phyloP scores from a whole-genome alignment of 2,113 vertebrate genomes.

The Cheilinus undulatus region DNA sequence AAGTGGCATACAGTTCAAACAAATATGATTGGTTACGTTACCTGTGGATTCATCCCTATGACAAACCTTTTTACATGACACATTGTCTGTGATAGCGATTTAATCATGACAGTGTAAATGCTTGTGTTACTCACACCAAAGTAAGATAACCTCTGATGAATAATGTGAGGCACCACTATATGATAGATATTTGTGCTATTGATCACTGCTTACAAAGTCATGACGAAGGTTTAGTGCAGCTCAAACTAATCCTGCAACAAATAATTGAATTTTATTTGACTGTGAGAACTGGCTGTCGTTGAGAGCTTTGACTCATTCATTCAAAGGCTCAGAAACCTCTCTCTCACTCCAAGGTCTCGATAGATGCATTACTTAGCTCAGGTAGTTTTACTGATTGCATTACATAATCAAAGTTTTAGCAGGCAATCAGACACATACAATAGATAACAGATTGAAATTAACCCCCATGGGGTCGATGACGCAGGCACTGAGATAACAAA shows the following conservation, averaged over 20 bases:
- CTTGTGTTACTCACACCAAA: background rate
- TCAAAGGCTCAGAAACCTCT: slow-evolving; percentile 11
- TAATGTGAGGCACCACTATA: background rate
- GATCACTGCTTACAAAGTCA: slow-evolving; percentile 9
- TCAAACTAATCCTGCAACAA: slow-evolving; percentile 35
- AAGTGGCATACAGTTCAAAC: too few relatives aligned
- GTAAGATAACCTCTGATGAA: slow-evolving; percentile 12
- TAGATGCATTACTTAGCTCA: slow-evolving; percentile 40
- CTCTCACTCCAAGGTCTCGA: slow-evolving; percentile 38
- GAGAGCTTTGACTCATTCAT: slow-evolving; percentile 48
- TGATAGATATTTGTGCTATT: background rate
- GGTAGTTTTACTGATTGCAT: slow-evolving; percentile 54
- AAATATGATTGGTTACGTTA: too few relatives aligned
- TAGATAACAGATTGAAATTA: slow-evolving; percentile 45
- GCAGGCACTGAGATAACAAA: slow-evolving; percentile 19
- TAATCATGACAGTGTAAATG: background rate
- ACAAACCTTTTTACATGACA: background rate
- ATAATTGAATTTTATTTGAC: slow-evolving; percentile 26
- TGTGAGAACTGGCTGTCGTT: slow-evolving; percentile 11
- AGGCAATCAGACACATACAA: slow-evolving; percentile 59
- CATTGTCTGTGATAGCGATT: background rate
- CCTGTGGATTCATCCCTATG: background rate
- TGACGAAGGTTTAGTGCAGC: slow-evolving; percentile 23
- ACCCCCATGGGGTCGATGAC: slow-evolving; percentile 7
- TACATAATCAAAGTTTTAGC: slow-evolving; percentile 52